Evolutionary conservation across 2,888 invertebrate species (phyloP).

Genomic region (Cinara cedri): DNA sequence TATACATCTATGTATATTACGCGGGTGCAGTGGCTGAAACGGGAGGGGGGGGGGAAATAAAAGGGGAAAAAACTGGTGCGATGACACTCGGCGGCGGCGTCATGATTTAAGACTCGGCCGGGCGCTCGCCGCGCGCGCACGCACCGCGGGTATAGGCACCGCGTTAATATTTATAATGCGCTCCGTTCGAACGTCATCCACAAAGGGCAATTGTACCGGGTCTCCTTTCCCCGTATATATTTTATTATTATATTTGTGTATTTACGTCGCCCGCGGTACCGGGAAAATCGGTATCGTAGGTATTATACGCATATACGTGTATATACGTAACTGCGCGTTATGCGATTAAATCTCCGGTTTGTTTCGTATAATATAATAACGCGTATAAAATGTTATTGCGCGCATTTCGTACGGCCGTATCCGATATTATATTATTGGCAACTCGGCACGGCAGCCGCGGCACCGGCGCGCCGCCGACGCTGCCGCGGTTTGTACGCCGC

Average conservation of each 20-base stretch:
- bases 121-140: too few relatives aligned
- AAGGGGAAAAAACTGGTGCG: slow-evolving; percentile 36
- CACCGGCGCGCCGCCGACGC: too few relatives aligned
- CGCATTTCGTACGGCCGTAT: too few relatives aligned
- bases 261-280: not conserved
- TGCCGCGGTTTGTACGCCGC: too few relatives aligned
- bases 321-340: not conserved
- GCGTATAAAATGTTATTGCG: too few relatives aligned
- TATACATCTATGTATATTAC: too few relatives aligned
- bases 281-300: not conserved
- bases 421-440: too few relatives aligned
- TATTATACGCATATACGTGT: too few relatives aligned
- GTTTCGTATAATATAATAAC: not conserved
- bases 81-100: slow-evolving; percentile 42
- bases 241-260: slow-evolving; percentile 32
- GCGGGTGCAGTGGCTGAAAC: not conserved
- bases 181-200: slow-evolving; percentile 46
- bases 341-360: slow-evolving; percentile 48
- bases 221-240: too few relatives aligned
- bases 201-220: slow-evolving; percentile 54
- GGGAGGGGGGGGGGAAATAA: not conserved
- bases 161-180: slow-evolving; percentile 54
- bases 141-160: slow-evolving; percentile 16
- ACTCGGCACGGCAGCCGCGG: too few relatives aligned
- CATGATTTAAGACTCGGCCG: slow-evolving; percentile 53